Base-by-base conservation (phyloP, 35 echinoderm and acorn worm species). In the Patiria miniata region DNA sequence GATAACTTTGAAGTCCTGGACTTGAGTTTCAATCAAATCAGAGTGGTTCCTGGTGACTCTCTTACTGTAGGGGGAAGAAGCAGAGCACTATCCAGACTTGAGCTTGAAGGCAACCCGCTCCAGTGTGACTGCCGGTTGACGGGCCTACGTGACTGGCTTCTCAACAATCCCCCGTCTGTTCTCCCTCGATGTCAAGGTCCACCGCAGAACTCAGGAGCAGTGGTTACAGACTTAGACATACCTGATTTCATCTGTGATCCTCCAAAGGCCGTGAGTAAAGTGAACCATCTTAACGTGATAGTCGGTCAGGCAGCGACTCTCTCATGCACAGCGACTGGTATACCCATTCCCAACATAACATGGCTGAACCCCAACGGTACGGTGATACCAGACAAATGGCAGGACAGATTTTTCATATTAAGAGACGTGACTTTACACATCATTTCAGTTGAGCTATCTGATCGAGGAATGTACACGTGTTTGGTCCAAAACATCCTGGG, bases 41-140 rank as follows among this genome's bases (percentile, higher is more conserved):
- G 8, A 29, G 0, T 69, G 23, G 29, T 69, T 69, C 61, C 22
- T 0, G 61, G 18, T 21, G 26, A 69, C 34, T 69, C 61, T 29
- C 18, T 29, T 69, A n/a, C n/a, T n/a, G n/a, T n/a, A n/a, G n/a
- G n/a, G n/a, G n/a, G n/a, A n/a, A n/a, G n/a, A n/a, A n/a, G n/a
- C n/a, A 8, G 34, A 69, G 61, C 61, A 2, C 34, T 69, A 34
- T 69, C 61, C 28, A 69, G 14, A 10, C 61, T 69, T 22, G 61
- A 69, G 22, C 61, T 69, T 69, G 61, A 69, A 34, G 61, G 61
- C 61, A 69, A 69, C 61, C 61, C 61, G 12, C 61, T 69, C 10
- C 61, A 69, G 61, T 69, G 61, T 69, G 61, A 69, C 61, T 69
- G 61, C 15, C 23, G 61, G 61, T 34, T 69, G 23, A 36, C 61